Evolutionary conservation across 2,113 vertebrate genomes (phyloP).

Genomic region (Isichthys henryi): DNA sequence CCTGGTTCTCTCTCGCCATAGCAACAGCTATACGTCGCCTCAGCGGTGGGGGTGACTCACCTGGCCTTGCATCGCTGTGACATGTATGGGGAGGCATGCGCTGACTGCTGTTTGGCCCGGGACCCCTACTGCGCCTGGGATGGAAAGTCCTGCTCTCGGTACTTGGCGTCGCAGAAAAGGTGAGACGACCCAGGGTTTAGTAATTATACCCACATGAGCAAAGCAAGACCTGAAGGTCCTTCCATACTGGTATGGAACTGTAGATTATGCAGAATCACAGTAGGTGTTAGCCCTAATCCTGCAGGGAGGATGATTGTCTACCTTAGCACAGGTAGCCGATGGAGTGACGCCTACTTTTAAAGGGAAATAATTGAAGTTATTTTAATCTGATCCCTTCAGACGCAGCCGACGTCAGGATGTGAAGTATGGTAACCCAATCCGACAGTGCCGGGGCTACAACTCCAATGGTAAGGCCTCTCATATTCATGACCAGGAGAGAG

Average conservation of each 20-base stretch:
- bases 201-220: background rate
- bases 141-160: slow-evolving; percentile 88
- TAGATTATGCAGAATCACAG: background rate
- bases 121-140: slow-evolving; percentile 98
- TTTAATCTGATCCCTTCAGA: slow-evolving; percentile 62
- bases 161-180: slow-evolving; percentile 93
- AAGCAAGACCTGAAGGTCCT: background rate
- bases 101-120: slow-evolving; percentile 91
- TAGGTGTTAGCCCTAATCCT: background rate
- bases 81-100: slow-evolving; percentile 85
- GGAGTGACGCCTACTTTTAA: background rate
- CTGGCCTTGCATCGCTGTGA: slow-evolving; percentile 90
- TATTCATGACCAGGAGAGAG: background rate
- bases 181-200: slow-evolving; percentile 35
- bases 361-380: slow-evolving; percentile 28
- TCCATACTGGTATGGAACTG: background rate
- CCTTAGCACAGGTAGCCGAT: background rate
- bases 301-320: background rate
- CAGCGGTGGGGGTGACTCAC: slow-evolving; percentile 80
- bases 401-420: slow-evolving; percentile 74
- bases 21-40: slow-evolving; percentile 97
- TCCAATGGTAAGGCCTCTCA: slow-evolving; percentile 56
- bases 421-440: slow-evolving; percentile 72
- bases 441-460: slow-evolving; percentile 71
- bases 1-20: slow-evolving; percentile 42